phyloP scores from a whole-genome alignment of 2,888 invertebrate genomes.

The Tineola bisselliella region DNA sequence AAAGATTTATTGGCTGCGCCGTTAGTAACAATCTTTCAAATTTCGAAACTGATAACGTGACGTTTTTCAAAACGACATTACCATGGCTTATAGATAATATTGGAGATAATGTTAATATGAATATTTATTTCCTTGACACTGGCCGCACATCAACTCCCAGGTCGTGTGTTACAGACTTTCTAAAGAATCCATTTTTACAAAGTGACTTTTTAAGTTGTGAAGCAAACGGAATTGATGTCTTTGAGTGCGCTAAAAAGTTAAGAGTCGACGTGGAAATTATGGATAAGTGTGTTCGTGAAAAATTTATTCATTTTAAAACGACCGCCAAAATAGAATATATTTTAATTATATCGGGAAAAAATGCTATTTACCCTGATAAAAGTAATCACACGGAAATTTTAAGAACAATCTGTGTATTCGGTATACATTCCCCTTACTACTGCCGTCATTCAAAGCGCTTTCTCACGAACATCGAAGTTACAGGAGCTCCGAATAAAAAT shows the following conservation, averaged over 20 bases:
- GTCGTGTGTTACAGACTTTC: neutral
- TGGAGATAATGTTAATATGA: neutral
- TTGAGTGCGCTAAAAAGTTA: neutral
- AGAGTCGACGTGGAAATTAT: neutral
- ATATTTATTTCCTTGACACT: neutral
- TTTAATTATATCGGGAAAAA: neutral
- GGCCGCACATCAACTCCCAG: neutral
- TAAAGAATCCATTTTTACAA: neutral
- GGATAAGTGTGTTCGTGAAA: neutral
- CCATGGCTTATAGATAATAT: constrained; percentile 2
- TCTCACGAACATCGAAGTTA: neutral
- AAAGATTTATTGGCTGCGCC: no score
- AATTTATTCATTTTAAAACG: neutral
- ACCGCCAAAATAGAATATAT: neutral
- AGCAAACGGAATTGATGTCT: neutral
- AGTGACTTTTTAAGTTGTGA: constrained; percentile 1
- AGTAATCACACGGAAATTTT: neutral
- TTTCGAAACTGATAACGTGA: neutral
- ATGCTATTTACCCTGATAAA: neutral
- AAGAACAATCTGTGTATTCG: neutral
- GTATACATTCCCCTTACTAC: neutral
- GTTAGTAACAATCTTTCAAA: neutral
- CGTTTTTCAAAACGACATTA: neutral
- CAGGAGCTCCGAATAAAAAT: neutral
- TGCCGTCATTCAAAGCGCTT: neutral